Base-by-base conservation (phyloP, 2,888 invertebrate species). In the Phengaris arion region DNA sequence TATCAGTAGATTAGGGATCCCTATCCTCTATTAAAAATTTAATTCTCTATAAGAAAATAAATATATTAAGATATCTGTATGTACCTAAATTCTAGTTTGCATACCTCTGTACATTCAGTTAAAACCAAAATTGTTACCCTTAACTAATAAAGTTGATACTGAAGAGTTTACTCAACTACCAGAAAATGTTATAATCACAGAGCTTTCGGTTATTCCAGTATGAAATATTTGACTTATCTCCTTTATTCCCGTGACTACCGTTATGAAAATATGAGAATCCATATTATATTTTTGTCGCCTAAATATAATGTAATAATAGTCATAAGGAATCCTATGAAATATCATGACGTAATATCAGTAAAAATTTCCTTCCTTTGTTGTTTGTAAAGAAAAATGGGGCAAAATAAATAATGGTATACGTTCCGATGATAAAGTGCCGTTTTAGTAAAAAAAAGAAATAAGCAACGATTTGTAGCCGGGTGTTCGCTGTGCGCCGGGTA, bases 331-430 rank as follows among this genome's bases (percentile, higher is more conserved):
- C 12, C 72, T 52, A 52, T 54, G 35, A 54, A 54, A 72, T 72
- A 72, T 15, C 52, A 52, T 22, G 22, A 22, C 22, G 72, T 74
- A 76, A 78, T 78, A 77, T 77, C 76, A 73, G 75, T 69, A 74
- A 74, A 74, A 72, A 76, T 79, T 76, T 76, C 75, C 75, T 64
- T 73, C 75, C 77, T 76, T 79, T 76, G 76, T 79, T 76, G 76
- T 77, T 76, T 75, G 68, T 76, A 75, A 77, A 75, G 70, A 76
- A 69, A 77, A 77, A 75, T 57, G 73, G 46, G 48, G 52, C 22
- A 22, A 64, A 70, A 68, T 74, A 76, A 75, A 76, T 78, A 75
- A 75, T 75, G 74, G 76, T 72, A 77, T 70, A 55, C 68, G 70
- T 64, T 77, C 59, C 72, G 76, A 75, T 76, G 76, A 76, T 76